Evolutionary conservation across 1,140 invertebrate genomes (phyloP).

Genomic region (Mactra quadrangularis): DNA sequence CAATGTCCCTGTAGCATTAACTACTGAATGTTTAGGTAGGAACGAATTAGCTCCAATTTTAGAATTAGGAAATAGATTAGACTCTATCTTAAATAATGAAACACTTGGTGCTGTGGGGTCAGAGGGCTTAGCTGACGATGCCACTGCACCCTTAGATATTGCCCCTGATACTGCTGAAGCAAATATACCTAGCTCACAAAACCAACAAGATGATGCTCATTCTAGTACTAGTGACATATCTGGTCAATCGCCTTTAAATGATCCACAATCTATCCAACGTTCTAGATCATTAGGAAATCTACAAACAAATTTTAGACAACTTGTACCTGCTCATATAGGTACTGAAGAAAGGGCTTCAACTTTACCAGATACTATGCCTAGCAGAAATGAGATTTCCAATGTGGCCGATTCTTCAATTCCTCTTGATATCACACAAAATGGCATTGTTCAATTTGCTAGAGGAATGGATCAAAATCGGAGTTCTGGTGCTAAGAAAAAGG

Average conservation of each 20-base stretch:
- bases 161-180: neutral
- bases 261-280: neutral
- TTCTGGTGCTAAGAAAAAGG: conserved; percentile 4
- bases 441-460: neutral
- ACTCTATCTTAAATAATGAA: neutral
- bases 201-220: neutral
- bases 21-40: neutral
- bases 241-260: neutral
- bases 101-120: neutral
- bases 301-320: neutral
- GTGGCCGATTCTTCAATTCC: neutral
- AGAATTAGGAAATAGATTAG: neutral
- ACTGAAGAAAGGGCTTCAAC: conserved; percentile 11
- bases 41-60: neutral
- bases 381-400: neutral
- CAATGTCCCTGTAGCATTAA: conserved; percentile 12
- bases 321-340: neutral
- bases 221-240: neutral
- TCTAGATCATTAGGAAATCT: conserved; percentile 23
- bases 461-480: neutral
- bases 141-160: neutral
- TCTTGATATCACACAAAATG: neutral
- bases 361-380: neutral
- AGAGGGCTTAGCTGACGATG: neutral
- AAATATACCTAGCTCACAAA: too few relatives aligned